phyloP scores from a whole-genome alignment of 2,888 invertebrate species.

The Drosophila neutralis region DNA sequence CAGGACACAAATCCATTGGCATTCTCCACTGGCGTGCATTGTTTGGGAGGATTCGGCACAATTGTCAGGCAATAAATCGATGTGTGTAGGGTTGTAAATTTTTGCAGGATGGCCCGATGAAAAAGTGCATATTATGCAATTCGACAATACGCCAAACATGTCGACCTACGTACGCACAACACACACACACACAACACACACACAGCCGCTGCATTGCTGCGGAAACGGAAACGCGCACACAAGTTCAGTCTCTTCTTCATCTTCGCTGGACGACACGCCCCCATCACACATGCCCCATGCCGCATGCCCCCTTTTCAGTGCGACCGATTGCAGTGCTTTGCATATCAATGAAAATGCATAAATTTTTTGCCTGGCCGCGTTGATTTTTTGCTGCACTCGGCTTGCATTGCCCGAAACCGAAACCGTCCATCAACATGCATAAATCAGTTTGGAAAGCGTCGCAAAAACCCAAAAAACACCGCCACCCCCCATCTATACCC shows the following conservation, averaged over 20 bases:
- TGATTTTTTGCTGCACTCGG: conserved; percentile 57
- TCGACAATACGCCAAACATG: conserved; percentile 81
- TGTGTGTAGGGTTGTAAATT: conserved; percentile 84
- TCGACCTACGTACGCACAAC: conserved; percentile 66
- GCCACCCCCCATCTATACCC: no score
- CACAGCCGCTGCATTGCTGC: conserved; percentile 41
- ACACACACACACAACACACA: conserved; percentile 33
- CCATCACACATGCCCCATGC: neutral
- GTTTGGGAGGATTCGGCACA: conserved; percentile 72
- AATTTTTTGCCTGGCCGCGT: conserved; percentile 67
- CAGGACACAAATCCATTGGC: conserved; percentile 72
- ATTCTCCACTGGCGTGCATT: conserved; percentile 59
- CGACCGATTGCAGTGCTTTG: conserved; percentile 72
- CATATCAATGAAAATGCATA: conserved; percentile 83
- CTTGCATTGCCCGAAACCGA: conserved; percentile 56
- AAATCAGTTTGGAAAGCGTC: conserved; percentile 81
- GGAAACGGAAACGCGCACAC: conserved; percentile 70
- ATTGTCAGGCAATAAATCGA: conserved; percentile 84
- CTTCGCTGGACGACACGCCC: conserved; percentile 36
- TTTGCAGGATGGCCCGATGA: conserved; percentile 75
- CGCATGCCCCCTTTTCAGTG: neutral
- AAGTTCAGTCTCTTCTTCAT: conserved; percentile 69
- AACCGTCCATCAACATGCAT: conserved; percentile 82
- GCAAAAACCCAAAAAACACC: conserved; percentile 7
- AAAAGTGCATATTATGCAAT: conserved; percentile 84